These are phyloP conservation scores for Dromiciops gliroides DNA, from an alignment of 2,113 vertebrate species.

Conservation along the genomic window DNA sequence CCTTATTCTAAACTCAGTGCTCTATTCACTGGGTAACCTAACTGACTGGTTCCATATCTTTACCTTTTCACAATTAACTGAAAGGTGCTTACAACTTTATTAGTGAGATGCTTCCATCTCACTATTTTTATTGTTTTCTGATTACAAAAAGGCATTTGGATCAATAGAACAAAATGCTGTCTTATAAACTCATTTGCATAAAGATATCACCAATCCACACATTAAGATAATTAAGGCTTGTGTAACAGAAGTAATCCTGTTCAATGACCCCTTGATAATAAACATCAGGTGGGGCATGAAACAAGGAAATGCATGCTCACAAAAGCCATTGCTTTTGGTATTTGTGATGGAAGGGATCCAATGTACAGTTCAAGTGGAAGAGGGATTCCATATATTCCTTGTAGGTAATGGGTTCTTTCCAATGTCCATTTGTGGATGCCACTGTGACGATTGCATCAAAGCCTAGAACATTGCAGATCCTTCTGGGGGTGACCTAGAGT, in stretches of 20 bases:
- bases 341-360: neutral
- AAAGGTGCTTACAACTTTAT: too few relatives aligned
- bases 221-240: neutral
- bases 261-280: neutral
- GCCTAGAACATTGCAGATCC: neutral
- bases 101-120: too few relatives aligned
- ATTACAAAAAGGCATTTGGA: neutral
- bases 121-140: neutral
- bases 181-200: neutral
- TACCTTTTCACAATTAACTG: neutral
- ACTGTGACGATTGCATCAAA: neutral
- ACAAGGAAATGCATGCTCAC: neutral
- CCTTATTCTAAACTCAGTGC: too few relatives aligned
- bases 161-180: neutral
- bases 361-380: neutral
- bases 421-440: neutral
- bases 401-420: neutral
- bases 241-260: neutral
- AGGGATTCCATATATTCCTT: neutral
- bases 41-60: neutral
- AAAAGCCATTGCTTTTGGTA: neutral
- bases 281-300: neutral
- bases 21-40: neutral
- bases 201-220: neutral
- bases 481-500: neutral